Evolutionary conservation across 1,140 invertebrate species (phyloP).

Genomic region (Ceratoteleas bidentatus): DNA sequence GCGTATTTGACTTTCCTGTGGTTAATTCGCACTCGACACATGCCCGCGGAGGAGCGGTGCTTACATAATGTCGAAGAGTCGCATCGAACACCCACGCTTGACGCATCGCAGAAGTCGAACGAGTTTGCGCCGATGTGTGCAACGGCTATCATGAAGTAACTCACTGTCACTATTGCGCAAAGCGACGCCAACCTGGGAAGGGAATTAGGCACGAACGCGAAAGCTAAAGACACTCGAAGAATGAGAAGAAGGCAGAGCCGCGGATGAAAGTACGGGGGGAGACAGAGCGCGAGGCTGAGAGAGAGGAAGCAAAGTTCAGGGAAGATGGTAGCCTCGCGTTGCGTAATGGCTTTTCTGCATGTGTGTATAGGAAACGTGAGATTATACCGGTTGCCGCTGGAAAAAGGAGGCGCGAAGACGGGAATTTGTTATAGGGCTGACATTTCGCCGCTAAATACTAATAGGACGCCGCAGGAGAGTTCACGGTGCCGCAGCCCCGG

Average conservation of each 20-base stretch:
- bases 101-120: slow-evolving; percentile 57
- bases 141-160: slow-evolving; percentile 55
- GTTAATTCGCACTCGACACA: slow-evolving; percentile 45
- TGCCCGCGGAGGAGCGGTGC: slow-evolving; percentile 31
- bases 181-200: slow-evolving; percentile 55
- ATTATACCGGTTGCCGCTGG: slow-evolving; percentile 47
- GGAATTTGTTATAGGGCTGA: slow-evolving; percentile 71
- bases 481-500: slow-evolving; percentile 38
- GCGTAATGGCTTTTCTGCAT: slow-evolving; percentile 52
- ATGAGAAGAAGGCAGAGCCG: slow-evolving; percentile 53
- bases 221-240: slow-evolving; percentile 54
- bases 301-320: slow-evolving; percentile 62
- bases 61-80: slow-evolving; percentile 56
- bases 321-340: slow-evolving; percentile 52
- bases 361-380: slow-evolving; percentile 60
- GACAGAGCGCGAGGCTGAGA: background rate
- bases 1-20: slow-evolving; percentile 40
- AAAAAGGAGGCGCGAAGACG: slow-evolving; percentile 60
- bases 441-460: slow-evolving; percentile 74
- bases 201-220: slow-evolving; percentile 63
- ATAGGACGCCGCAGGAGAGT: slow-evolving; percentile 64
- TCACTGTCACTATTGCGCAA: slow-evolving; percentile 64
- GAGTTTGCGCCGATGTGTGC: slow-evolving; percentile 53
- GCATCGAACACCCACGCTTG: slow-evolving; percentile 61
- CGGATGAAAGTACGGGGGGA: slow-evolving; percentile 61